Conservation (phyloP, 2,113 vertebrate genomes). For the Brienomyrus longianalis region DNA sequence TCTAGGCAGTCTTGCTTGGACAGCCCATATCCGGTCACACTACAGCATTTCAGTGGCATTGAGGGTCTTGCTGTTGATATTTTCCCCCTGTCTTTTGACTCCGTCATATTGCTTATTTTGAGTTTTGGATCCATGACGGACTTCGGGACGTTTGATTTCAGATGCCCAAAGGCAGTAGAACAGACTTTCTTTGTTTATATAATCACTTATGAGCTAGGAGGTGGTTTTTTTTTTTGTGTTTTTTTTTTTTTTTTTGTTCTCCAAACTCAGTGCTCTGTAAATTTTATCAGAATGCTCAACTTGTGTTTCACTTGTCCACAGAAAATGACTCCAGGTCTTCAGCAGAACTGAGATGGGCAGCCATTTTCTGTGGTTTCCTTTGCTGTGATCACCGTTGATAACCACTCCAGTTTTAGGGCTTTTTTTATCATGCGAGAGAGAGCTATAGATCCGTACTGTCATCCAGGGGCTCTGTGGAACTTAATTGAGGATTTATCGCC, state of each 20-base stretch:
- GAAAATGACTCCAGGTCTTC: background rate
- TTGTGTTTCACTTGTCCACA: background rate
- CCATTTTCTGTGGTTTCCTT: background rate
- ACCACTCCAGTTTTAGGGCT: background rate
- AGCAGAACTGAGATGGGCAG: background rate
- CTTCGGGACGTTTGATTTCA: background rate
- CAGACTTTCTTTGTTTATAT: background rate
- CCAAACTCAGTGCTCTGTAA: background rate
- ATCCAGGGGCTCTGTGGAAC: background rate
- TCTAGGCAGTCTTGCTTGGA: background rate
- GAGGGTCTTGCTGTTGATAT: too few relatives aligned
- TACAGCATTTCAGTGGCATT: background rate
- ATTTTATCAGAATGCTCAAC: background rate
- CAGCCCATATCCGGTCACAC: background rate
- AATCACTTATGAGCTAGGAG: background rate
- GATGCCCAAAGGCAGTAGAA: background rate
- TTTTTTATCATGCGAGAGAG: background rate
- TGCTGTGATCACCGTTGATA: background rate
- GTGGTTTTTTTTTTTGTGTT: background rate
- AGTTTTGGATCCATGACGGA: background rate
- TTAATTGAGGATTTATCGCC: background rate
- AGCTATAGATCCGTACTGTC: background rate
- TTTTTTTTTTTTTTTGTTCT: background rate
- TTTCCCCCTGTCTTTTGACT: background rate
- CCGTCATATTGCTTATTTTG: background rate